phyloP scores from a whole-genome alignment of 2,113 vertebrate species.

The Rynchops niger region DNA sequence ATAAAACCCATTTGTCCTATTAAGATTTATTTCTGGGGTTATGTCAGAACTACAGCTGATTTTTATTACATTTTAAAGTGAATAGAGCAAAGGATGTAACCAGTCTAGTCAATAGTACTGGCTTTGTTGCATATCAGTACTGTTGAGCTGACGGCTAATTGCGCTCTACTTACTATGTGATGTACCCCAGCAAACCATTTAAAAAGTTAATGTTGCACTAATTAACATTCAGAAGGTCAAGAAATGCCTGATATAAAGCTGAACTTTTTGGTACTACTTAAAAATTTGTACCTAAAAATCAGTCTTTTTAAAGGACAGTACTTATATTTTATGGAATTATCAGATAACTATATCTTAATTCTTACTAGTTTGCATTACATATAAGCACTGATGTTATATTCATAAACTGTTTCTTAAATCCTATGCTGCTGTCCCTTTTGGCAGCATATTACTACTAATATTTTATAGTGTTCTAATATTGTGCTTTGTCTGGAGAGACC shows the following conservation, averaged over 20 bases:
- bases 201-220: not conserved
- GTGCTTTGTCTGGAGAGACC: not conserved
- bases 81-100: not conserved
- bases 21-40: not conserved
- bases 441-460: not conserved
- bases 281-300: not conserved
- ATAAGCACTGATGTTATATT: not conserved
- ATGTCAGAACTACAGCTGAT: not conserved
- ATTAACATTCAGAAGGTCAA: not conserved
- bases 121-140: fast-evolving
- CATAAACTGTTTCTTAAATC: not conserved
- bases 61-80: not conserved
- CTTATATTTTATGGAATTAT: not conserved
- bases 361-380: not conserved
- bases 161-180: not conserved
- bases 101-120: not conserved
- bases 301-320: not conserved
- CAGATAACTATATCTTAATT: not conserved
- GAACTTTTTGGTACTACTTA: not conserved
- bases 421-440: not conserved
- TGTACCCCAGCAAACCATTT: not conserved
- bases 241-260: not conserved
- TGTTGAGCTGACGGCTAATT: not conserved
- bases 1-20: fast-evolving
- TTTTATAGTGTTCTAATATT: not conserved